Evolutionary conservation across 2,797 vertebrate genomes (phyloP), one percentile per base, ranked within the genome.

Genomic region (Enteromius treurensis): DNA sequence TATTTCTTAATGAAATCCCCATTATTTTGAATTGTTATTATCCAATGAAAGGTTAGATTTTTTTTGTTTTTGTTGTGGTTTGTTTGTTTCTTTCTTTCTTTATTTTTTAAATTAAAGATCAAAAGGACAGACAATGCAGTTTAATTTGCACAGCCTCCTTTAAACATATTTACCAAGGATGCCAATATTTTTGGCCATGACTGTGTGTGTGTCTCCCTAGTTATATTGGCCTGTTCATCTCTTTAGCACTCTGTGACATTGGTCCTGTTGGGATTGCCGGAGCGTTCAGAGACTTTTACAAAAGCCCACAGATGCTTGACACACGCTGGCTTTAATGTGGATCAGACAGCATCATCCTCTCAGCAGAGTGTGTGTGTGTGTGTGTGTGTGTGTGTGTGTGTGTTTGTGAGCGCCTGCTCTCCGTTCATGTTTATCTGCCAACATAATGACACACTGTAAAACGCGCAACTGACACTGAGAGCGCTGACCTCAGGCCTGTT

Each of bases 401-500:
- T 58, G 9, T 68, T n/a, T 68, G n/a, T 23, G 37, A 14, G n/a
- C 2, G 8, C 47, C 4, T 29, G 45, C 64, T 34, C 58, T 34
- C 15, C 34, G 40, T 47, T 76, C 45, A 21, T 47, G 58, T 84
- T 77, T 84, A 87, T 88, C 82, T 58, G 86, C 21, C 78, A 75
- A 80, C 87, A 89, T 91, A 90, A 91, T 85, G 62, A 84, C 89
- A 84, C 64, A 88, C 77, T 91, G 90, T 93, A 91, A 92, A 91
- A 87, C 78, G 42, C 84, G 87, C 81, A 85, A 80, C 74, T 76
- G 71, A 89, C 89, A 91, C 84, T 88, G 86, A 90, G 84, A 90
- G 87, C 86, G 42, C 64, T 78, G 85, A 81, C 84, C 78, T 80
- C 15, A 23, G 88, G 88, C 81, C 87, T 87, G 86, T 88, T 87